Evolutionary conservation across 2,113 vertebrate species (phyloP).

Genomic region (Seriola aureovittata): DNA sequence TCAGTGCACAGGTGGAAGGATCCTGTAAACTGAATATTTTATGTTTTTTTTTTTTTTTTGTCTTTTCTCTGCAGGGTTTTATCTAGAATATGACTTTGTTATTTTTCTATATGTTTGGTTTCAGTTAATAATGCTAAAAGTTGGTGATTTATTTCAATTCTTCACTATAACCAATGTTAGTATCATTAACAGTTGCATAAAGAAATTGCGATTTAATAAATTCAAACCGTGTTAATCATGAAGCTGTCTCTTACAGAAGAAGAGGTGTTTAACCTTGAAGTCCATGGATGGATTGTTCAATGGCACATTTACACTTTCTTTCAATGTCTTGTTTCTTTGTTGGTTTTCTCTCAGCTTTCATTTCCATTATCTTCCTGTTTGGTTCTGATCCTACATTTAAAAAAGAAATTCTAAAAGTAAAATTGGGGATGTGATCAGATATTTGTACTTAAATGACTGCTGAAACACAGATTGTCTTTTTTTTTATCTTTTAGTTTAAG

Average conservation of each 20-base stretch:
- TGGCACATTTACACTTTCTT: background rate
- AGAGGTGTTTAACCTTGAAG: background rate
- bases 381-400: background rate
- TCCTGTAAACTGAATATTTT: background rate
- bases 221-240: background rate
- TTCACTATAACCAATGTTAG: background rate
- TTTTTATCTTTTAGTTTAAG: background rate
- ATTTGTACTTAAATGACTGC: background rate
- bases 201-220: constrained; percentile 1
- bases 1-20: background rate
- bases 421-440: background rate
- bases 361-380: background rate
- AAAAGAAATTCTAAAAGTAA: background rate
- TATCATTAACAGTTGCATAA: background rate
- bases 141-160: background rate
- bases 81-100: constrained; percentile 41
- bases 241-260: background rate
- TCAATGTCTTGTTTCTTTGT: background rate
- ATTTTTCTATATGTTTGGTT: background rate
- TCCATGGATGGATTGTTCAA: background rate
- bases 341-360: background rate
- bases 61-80: background rate
- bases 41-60: background rate
- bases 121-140: background rate
- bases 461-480: background rate